Evolutionary conservation across 92 coral and sea anemone genomes (phyloP), one percentile per base, ranked within the genome.

Genomic region (Zoanthus solanderi): DNA sequence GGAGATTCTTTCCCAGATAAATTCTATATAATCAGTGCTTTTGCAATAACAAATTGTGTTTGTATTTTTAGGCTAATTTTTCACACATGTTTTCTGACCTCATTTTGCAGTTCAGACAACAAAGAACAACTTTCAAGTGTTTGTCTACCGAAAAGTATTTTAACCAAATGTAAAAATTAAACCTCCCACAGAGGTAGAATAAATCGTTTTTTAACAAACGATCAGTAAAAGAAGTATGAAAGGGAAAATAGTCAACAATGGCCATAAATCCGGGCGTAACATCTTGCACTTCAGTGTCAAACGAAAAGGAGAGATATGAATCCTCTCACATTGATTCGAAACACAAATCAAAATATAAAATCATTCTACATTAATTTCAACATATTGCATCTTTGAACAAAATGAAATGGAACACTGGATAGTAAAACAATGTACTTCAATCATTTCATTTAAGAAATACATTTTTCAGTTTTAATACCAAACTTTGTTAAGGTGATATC

Each of bases 31-130:
- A 18, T 7, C 42, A 30, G 50, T 30, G 56, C n/a, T 81, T 15
- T 67, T 67, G 46, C 46, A 67, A 28, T 34, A 81, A 81, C 85
- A 81, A 81, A 81, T 50, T 9, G 17, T 45, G 34, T 65, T 81
- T 81, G 65, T 66, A 11, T 81, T 66, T 81, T 69, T 66, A 45
- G 42, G 47, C 48, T 46, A 53, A 66, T 47, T 47, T 34, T 50
- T 9, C 29, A 69, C 71, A 69, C 57, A 45, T 71, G n/a, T 69
- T 69, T 50, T 23, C 75, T 66, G 85, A 67, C 57, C 45, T 29
- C 76, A 5, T 29, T 42, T 47, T 6, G 82, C 82, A 77, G 66
- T 81, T 79, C 30, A 79, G 57, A 63, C n/a, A 79, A 79, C 32
- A 81, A 37, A 18, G 45, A 47, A 79, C 18, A 60, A 54, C 53